Base-by-base conservation (phyloP, 2,797 vertebrate species). In the Oophaga sylvatica region DNA sequence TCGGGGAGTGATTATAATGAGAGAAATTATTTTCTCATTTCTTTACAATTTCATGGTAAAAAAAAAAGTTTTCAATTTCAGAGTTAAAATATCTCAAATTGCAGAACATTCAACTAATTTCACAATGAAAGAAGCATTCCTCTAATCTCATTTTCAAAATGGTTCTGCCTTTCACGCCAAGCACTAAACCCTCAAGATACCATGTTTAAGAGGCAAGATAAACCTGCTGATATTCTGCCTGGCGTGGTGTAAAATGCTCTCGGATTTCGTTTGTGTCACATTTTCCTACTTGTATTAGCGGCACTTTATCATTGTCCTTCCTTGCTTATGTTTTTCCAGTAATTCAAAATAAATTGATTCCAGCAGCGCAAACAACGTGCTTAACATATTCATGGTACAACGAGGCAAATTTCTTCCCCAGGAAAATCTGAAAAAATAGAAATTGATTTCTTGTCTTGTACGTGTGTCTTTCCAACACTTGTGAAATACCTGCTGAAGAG, bases 301-400 rank as follows among this genome's bases (percentile, higher is more conserved):
- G 26, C 56, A 60, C 19, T 60, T 80, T 80, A 80, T 35, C 31
- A 60, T 22, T 79, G 77, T 60, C 12, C 29, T 63, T 63, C 17
- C 13, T 77, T 26, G 75, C n/a, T 16, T 22, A 16, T 15, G 48
- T 20, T n/a, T 45, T 65, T 45, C 35, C 35, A 22, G 13, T 26
- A 80, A 45, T 31, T 60, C 6, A n/a, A 80, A 80, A 63, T 80
- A 65, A 35, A 80, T 65, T 63, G 79, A 63, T 80, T 80, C 16
- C 20, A 45, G 22, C 20, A 48, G 78, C 10, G 16, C 13, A n/a
- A 65, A 63, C 19, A 80, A 80, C 59, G 20, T 41, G 29, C 31
- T 41, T 22, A 62, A 63, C 78, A 63, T 62, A 56, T 76, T 56
- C 73, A 56, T 53, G 45, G 73, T 13, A n/a, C 45, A 15, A 22